Percentiles rank a stretch among this genome's conserved stretches.
phyloP scores from a whole-genome alignment of 2,797 vertebrate genomes.

The Macroramphosus scolopax region DNA sequence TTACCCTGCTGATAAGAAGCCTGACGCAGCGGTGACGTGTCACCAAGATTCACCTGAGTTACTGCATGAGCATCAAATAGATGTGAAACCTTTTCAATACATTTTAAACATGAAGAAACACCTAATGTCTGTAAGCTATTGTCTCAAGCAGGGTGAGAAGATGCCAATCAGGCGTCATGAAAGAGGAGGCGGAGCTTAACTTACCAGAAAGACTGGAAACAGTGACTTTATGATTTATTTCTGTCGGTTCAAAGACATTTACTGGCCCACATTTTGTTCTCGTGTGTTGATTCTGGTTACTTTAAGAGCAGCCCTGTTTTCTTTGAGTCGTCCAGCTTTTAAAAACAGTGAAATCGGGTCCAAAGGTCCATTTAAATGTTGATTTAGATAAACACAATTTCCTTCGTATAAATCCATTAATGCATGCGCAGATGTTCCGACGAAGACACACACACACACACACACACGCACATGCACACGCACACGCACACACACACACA shows the following conservation, averaged over 20 bases:
- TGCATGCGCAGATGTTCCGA: conserved; percentile 61
- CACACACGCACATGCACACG: conserved; percentile 41
- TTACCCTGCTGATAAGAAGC: too few relatives aligned
- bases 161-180: too few relatives aligned
- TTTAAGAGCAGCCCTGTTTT: conserved; percentile 14
- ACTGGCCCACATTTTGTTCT: too few relatives aligned
- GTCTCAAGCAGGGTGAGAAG: too few relatives aligned
- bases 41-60: conserved; percentile 2
- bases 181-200: too few relatives aligned
- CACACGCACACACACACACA: conserved; percentile 47
- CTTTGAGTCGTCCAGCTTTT: too few relatives aligned
- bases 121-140: too few relatives aligned
- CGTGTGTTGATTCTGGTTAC: conserved; percentile 13
- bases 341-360: conserved; percentile 24
- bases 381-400: conserved; percentile 68
- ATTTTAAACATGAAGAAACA: too few relatives aligned
- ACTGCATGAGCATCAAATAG: conserved; percentile 2
- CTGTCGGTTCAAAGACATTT: too few relatives aligned
- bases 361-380: conserved; percentile 51
- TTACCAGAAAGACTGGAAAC: too few relatives aligned
- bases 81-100: too few relatives aligned
- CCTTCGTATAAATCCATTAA: conserved; percentile 65
- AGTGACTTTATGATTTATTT: too few relatives aligned
- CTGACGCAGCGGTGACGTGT: conserved; percentile 4
- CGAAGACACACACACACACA: conserved; percentile 42